phyloP scores from a whole-genome alignment of 2,888 invertebrate species.

The Drosophila incognita region DNA sequence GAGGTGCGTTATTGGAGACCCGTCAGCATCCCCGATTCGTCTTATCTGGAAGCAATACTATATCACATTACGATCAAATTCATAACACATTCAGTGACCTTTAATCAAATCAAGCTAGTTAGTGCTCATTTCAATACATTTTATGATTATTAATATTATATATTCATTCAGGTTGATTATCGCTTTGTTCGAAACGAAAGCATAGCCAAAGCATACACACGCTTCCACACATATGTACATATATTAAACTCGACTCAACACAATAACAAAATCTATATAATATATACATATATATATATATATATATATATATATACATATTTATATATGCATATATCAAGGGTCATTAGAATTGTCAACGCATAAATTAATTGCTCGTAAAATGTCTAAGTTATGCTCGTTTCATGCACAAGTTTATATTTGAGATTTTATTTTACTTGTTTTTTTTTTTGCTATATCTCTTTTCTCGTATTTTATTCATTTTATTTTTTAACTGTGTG shows the following conservation, averaged over 20 bases:
- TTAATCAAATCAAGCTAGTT: constrained; percentile 76
- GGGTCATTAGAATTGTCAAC: constrained; percentile 83
- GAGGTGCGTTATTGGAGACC: constrained; percentile 25
- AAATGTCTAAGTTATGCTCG: constrained; percentile 77
- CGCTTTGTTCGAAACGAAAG: constrained; percentile 65
- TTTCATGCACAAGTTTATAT: constrained; percentile 55
- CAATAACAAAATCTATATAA: constrained; percentile 15
- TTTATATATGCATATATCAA: constrained; percentile 55
- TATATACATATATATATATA: neutral
- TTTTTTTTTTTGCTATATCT: neutral
- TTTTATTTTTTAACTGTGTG: constrained; percentile 49
- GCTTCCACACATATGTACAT: constrained; percentile 32
- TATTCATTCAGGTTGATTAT: constrained; percentile 72
- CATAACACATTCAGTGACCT: constrained; percentile 52
- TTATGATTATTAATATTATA: constrained; percentile 78
- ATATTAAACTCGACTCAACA: constrained; percentile 35
- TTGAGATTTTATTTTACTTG: constrained; percentile 1
- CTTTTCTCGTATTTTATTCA: constrained; percentile 34
- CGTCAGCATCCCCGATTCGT: constrained; percentile 19
- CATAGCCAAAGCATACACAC: constrained; percentile 43
- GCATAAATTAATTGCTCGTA: constrained; percentile 84
- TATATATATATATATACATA: neutral
- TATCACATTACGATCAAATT: constrained; percentile 67
- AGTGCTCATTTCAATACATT: constrained; percentile 72
- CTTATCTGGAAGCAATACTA: constrained; percentile 56